These are phyloP conservation scores for Lepetodrilus schrolli DNA, from an alignment of 2,888 invertebrate species.

Conservation along the genomic window DNA sequence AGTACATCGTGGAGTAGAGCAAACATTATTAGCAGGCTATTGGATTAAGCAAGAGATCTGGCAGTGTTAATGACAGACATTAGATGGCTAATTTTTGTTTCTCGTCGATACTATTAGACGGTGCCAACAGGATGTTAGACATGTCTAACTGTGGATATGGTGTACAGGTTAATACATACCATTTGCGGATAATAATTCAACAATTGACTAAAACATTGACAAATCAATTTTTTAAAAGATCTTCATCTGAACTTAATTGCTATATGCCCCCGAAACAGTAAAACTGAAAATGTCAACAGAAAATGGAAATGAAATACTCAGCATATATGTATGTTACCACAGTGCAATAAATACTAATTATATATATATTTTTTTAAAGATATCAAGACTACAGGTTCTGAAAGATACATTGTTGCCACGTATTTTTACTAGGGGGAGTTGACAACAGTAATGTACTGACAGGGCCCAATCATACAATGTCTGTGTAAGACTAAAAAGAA, in stretches of 20 bases:
- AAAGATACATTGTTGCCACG: neutral
- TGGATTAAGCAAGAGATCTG: too few relatives aligned
- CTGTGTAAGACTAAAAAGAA: too few relatives aligned
- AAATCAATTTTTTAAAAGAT: neutral
- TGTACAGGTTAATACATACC: neutral
- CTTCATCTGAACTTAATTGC: neutral
- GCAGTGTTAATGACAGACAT: too few relatives aligned
- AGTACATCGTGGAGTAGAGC: too few relatives aligned
- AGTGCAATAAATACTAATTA: too few relatives aligned
- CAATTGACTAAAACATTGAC: slow-evolving; percentile 2
- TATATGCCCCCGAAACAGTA: slow-evolving; percentile 13
- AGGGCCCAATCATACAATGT: too few relatives aligned
- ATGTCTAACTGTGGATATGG: too few relatives aligned
- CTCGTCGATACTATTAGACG: too few relatives aligned
- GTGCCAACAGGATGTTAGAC: too few relatives aligned
- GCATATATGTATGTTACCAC: neutral
- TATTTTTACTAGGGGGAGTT: neutral
- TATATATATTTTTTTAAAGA: neutral
- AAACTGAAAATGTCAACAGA: slow-evolving; percentile 2
- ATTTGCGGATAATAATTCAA: neutral
- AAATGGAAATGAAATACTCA: neutral
- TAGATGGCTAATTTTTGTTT: too few relatives aligned
- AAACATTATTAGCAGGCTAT: too few relatives aligned
- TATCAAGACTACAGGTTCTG: too few relatives aligned
- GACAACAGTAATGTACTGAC: neutral